Percentiles rank a stretch among this genome's conserved stretches.
Evolutionary conservation across 2,113 vertebrate species (phyloP).

Genomic region (Toxotes jaculatrix): DNA sequence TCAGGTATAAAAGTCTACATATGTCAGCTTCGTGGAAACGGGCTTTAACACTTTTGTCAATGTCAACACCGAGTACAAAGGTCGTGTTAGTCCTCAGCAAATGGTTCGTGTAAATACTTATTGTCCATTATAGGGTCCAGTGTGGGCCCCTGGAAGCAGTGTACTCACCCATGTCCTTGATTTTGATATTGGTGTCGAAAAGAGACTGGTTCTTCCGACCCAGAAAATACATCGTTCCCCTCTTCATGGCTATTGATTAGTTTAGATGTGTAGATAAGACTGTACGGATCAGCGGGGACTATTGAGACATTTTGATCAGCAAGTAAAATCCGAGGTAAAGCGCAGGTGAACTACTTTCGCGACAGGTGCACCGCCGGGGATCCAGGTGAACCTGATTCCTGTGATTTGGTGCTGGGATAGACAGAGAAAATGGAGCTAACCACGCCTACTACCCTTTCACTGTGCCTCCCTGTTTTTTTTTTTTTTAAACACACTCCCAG

Average conservation of each 20-base stretch:
- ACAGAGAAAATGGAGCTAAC: constrained; percentile 71
- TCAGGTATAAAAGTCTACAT: neutral
- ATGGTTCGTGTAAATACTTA: neutral
- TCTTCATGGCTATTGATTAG: constrained; percentile 77
- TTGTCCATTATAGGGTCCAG: neutral
- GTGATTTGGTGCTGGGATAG: constrained; percentile 23
- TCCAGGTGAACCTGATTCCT: constrained; percentile 23
- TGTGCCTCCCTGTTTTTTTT: constrained; percentile 43
- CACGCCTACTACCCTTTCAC: constrained; percentile 59
- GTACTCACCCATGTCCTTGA: constrained; percentile 83
- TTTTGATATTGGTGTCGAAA: constrained; percentile 79
- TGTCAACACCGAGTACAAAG: constrained; percentile 65
- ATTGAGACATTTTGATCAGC: constrained; percentile 45
- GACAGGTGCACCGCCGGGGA: constrained; percentile 51
- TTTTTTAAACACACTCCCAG: constrained; percentile 20
- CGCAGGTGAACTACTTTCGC: constrained; percentile 2
- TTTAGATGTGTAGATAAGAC: neutral
- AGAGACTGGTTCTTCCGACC: constrained; percentile 80
- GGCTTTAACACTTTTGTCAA: neutral
- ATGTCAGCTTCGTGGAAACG: neutral
- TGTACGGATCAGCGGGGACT: neutral
- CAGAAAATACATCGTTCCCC: constrained; percentile 69
- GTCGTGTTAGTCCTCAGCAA: constrained; percentile 26
- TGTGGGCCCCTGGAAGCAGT: neutral
- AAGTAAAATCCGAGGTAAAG: constrained; percentile 48